Base-by-base conservation (phyloP, 2,797 vertebrate genomes). In the Cyclura pinguis region DNA sequence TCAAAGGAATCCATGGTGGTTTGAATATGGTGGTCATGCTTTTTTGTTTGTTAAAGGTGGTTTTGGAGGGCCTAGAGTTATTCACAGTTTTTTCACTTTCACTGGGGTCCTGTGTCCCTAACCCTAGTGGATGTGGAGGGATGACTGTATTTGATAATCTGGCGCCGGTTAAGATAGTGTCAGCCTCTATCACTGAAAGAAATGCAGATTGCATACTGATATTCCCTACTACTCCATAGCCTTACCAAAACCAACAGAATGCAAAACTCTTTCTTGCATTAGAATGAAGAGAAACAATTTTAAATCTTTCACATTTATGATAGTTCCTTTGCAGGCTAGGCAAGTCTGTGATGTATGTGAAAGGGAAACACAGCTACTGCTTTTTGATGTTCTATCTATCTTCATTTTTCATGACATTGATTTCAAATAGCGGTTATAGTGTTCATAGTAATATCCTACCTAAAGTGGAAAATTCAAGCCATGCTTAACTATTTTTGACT, bases 401-500 rank as follows among this genome's bases (percentile, higher is more conserved):
- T 55, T 64, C 10, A 16, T 64, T 78, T 87, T 64, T 29, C 59
- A 64, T 16, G 32, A 64, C 13, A 38, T 10, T 78, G 9, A 1
- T 4, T n/a, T 14, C 67, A 47, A 83, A 64, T 4, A 83, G 13
- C 64, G 67, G 59, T 80, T 87, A 29, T 55, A 67, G 38, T 38
- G 32, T 64, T 84, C 73, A 77, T 1, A 77, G 32, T 69, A 52
- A 77, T 52, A 55, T 12, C 7, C 9, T 89, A 47, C 32, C 42
- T 59, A 9, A 13, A 57, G 9, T 29, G 42, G 24, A 76, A 24
- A 55, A 86, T 3, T 59, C n/a, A n/a, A 59, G 52, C 55, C 18
- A 59, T 76, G 4, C 59, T 90, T 85, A 82, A 88, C 22, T 38
- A 4, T 73, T 80, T 86, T 86, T 80, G 88, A 64, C 78, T 78